phyloP scores from a whole-genome alignment of 2,888 invertebrate species.

The Gibbula magus region DNA sequence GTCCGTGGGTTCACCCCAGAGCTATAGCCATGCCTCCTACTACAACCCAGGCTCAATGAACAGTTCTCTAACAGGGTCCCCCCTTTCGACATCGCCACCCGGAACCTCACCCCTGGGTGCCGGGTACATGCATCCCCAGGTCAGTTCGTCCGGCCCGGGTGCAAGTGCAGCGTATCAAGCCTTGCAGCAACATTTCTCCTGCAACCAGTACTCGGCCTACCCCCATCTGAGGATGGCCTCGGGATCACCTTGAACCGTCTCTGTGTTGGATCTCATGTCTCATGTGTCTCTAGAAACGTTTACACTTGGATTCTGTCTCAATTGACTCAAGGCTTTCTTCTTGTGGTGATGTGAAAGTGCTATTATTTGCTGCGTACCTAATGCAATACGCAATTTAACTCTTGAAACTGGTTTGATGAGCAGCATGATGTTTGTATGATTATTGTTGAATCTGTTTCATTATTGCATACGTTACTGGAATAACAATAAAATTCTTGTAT shows the following conservation, averaged over 20 bases:
- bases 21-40: slow-evolving; percentile 4
- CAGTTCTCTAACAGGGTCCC: slow-evolving; percentile 24
- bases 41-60: slow-evolving; percentile 17
- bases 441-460: no score
- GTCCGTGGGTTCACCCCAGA: not conserved
- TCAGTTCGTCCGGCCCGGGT: not conserved
- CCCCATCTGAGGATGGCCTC: slow-evolving; percentile 10
- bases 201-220: slow-evolving; percentile 1
- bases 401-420: no score
- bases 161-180: not conserved
- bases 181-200: slow-evolving; percentile 10
- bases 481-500: no score
- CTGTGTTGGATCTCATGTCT: no score
- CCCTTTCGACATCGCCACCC: not conserved
- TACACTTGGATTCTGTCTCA: no score
- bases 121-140: not conserved
- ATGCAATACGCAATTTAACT: no score
- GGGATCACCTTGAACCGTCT: not conserved
- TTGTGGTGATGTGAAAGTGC: no score
- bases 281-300: no score
- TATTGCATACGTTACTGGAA: no score
- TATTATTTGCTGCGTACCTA: no score
- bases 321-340: no score
- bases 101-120: slow-evolving; percentile 20
- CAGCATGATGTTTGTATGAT: no score